phyloP scores from a whole-genome alignment of 2,113 vertebrate species.

The Tricholaema leucomelas region DNA sequence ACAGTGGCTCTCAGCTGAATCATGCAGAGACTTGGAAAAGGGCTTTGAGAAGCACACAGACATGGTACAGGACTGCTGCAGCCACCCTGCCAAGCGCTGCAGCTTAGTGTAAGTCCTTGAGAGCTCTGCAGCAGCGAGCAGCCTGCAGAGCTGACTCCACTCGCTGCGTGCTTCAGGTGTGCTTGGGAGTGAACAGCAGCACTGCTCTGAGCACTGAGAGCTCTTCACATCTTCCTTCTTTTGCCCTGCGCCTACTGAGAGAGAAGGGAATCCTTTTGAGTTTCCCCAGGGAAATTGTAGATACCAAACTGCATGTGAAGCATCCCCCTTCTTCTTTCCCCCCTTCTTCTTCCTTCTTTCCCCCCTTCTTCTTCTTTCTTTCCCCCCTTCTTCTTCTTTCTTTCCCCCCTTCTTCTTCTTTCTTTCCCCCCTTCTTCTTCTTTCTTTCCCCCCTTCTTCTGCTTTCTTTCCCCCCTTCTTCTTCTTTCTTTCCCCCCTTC shows the following conservation, averaged over 20 bases:
- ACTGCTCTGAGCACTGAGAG: neutral
- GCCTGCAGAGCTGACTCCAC: neutral
- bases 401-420: too few species aligned
- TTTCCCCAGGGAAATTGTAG: neutral
- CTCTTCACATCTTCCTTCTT: neutral
- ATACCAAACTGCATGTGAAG: neutral
- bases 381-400: too few species aligned
- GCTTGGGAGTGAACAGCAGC: neutral
- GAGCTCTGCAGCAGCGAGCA: neutral
- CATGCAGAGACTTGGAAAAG: slow-evolving; percentile 43
- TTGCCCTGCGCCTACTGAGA: neutral
- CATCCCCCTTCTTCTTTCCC: neutral
- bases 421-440: too few species aligned
- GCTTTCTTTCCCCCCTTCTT: too few species aligned
- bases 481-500: too few species aligned
- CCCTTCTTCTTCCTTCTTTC: too few species aligned
- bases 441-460: too few species aligned
- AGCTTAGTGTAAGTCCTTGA: neutral
- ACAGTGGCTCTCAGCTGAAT: slow-evolving; percentile 52
- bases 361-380: too few species aligned
- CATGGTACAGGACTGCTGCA: neutral
- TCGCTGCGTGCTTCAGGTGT: neutral
- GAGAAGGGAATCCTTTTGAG: neutral
- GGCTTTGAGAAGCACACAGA: neutral
- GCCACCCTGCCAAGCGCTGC: neutral